These are phyloP conservation scores for Hippocampus zosterae DNA, from an alignment of 2,113 vertebrate species.

Conservation along the genomic window DNA sequence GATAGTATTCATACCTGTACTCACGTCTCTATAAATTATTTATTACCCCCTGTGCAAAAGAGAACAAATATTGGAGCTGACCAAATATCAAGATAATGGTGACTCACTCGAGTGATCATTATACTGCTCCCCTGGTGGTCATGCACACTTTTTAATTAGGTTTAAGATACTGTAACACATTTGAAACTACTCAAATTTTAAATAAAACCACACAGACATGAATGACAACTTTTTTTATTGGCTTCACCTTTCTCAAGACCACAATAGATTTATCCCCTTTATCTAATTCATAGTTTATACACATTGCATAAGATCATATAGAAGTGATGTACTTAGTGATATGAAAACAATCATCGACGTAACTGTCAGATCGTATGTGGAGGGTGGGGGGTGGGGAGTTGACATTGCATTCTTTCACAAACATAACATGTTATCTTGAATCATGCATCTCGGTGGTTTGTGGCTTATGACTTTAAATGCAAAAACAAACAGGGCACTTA, in stretches of 20 bases:
- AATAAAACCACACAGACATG: slow-evolving; percentile 14
- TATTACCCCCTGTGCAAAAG: neutral
- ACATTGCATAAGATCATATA: slow-evolving; percentile 71
- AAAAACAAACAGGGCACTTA: slow-evolving; percentile 63
- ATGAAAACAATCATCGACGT: slow-evolving; percentile 51
- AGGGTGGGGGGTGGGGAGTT: slow-evolving; percentile 41
- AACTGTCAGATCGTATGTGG: slow-evolving; percentile 30
- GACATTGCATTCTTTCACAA: slow-evolving; percentile 44
- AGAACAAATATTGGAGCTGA: neutral
- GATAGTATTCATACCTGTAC: no score
- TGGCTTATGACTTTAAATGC: slow-evolving; percentile 53
- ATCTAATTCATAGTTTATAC: slow-evolving; percentile 52
- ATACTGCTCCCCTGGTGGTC: no score
- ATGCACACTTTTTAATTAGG: no score
- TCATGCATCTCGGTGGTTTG: slow-evolving; percentile 66
- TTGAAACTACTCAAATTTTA: no score
- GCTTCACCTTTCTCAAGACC: slow-evolving; percentile 60
- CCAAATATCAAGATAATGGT: neutral
- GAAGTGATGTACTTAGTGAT: slow-evolving; percentile 62
- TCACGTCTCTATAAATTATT: no score
- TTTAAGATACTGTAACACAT: no score
- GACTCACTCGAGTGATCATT: no score
- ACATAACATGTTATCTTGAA: slow-evolving; percentile 51
- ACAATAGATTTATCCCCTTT: slow-evolving; percentile 55
- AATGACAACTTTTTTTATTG: slow-evolving; percentile 62